Evolutionary conservation across 2,113 vertebrate species (phyloP).

Genomic region (Lamprotornis superbus): DNA sequence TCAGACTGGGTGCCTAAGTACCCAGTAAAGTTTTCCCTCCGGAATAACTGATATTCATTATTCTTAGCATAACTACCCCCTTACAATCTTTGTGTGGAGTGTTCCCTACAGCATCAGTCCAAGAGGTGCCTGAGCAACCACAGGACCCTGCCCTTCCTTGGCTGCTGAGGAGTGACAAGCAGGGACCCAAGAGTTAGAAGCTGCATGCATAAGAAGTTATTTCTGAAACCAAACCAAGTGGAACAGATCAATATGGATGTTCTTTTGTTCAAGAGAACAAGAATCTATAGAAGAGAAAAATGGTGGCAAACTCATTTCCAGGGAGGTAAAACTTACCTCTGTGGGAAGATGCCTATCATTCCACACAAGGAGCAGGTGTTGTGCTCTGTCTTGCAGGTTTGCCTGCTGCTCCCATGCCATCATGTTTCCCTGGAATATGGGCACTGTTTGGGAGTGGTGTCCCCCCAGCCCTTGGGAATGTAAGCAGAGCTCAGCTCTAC

Average conservation of each 20-base stretch:
- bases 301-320: background rate
- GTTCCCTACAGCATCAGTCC: background rate
- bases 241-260: background rate
- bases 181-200: background rate
- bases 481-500: background rate
- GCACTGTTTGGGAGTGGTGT: background rate
- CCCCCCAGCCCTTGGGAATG: rapidly evolving
- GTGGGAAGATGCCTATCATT: background rate
- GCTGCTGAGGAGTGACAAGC: background rate
- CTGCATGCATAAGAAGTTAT: background rate
- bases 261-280: background rate
- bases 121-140: background rate
- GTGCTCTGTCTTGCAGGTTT: background rate
- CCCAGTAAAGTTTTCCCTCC: background rate
- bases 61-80: background rate
- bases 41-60: background rate
- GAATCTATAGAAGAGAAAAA: background rate
- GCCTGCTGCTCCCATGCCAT: background rate
- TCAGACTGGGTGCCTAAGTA: background rate
- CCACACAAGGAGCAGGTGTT: background rate
- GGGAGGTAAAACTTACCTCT: background rate
- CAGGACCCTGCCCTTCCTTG: rapidly evolving
- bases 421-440: background rate
- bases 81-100: background rate
- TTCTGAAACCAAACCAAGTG: conserved; percentile 1